Base-by-base conservation (phyloP, 2,797 vertebrate genomes). In the Ammospiza maritima region DNA sequence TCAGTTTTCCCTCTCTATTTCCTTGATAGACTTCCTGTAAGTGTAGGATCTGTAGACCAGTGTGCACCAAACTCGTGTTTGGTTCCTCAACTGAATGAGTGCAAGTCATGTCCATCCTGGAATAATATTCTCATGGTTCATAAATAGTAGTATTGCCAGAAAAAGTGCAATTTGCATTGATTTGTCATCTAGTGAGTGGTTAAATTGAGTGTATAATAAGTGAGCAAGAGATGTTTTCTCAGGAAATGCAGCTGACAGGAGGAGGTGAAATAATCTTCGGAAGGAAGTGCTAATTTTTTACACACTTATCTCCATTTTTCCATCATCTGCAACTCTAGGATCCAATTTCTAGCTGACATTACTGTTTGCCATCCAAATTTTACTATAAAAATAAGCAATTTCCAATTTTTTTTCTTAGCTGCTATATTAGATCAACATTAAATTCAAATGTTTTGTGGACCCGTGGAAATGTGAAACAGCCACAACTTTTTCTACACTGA, bases 181-280 rank as follows among this genome's bases (percentile, higher is more conserved):
- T 94, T 85, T 53, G 0, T 74, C 61, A 15, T 67, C 44, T 18
- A 88, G 61, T 19, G 36, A 48, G 27, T 83, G 45, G 57, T 58
- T 60, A 91, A 82, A 91, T 38, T 64, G 74, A 74, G 32, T 16
- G 11, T 60, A 44, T 80, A 77, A 51, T 64, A 85, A 94, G 76
- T 62, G 57, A 85, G 61, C 44, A 82, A 83, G 62, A 75, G 76
- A 83, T n/a, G 57, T 44, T 88, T 79, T 57, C 85, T 45, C 48
- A 81, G 70, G 53, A 90, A 92, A 84, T 48, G 57, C 76, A 88
- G 80, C 44, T 91, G 84, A 72, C 65, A 67, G 73, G 32, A 91
- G 44, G 64, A 83, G 44, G 53, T 85, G 36, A 91, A 93, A 91
- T 79, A 83, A 74, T 94, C 48, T 92, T 90, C 0, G 6, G 76